Evolutionary conservation across 37 sponge, comb jelly and placozoan genomes (phyloP).

Genomic region (Corticium candelabrum): DNA sequence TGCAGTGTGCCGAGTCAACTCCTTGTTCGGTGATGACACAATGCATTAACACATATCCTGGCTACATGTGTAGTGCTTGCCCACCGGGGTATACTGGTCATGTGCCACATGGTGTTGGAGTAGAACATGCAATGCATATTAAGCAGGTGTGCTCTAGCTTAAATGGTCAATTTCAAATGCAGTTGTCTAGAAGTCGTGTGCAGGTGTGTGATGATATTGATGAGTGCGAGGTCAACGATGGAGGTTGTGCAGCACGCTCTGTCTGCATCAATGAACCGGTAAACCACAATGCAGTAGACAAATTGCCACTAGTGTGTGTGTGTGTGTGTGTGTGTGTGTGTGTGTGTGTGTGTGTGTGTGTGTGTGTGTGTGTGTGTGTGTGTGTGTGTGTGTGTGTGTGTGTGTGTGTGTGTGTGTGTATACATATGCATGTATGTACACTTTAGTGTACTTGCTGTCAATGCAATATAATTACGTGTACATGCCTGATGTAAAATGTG

Average conservation of each 20-base stretch:
- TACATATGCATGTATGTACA: not conserved
- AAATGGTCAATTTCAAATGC: too few relatives aligned
- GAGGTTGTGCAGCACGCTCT: not conserved
- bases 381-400: constrained; percentile 2
- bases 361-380: not conserved
- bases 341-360: not conserved
- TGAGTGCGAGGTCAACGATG: not conserved
- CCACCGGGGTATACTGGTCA: not conserved
- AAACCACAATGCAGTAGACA: not conserved
- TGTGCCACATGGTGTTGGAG: not conserved
- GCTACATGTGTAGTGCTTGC: not conserved
- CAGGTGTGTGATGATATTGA: not conserved
- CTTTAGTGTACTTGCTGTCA: not conserved
- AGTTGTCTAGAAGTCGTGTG: too few relatives aligned
- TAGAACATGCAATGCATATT: not conserved
- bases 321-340: constrained; percentile 5
- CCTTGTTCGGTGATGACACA: not conserved
- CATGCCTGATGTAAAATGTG: not conserved
- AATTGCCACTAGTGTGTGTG: too few relatives aligned
- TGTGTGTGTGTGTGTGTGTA: constrained; percentile 1
- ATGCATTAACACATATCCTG: not conserved
- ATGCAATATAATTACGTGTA: not conserved
- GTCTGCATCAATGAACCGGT: not conserved
- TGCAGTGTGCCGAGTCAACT: not conserved
- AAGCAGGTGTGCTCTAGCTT: too few relatives aligned